These are phyloP conservation scores for Menidia beryllina DNA, from an alignment of 2,113 vertebrate genomes.

Conservation along the genomic window DNA sequence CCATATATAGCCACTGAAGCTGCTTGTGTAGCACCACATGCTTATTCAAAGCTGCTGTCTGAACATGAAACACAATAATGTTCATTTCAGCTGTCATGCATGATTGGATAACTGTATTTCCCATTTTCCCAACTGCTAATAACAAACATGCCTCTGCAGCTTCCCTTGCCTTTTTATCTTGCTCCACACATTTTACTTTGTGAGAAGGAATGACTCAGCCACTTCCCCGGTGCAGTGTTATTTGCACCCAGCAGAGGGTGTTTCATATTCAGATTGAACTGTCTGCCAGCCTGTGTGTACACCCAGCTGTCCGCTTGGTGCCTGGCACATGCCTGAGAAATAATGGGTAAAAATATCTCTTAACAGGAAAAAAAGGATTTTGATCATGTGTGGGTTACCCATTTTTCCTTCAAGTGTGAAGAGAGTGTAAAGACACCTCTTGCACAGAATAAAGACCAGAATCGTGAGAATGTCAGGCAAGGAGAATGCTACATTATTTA, in stretches of 20 bases:
- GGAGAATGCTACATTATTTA: constrained; percentile 53
- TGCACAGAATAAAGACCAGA: not conserved
- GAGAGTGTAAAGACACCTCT: not conserved
- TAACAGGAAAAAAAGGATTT: too few relatives aligned
- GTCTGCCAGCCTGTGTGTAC: constrained; percentile 24
- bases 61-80: not conserved
- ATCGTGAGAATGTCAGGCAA: constrained; percentile 1
- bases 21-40: not conserved
- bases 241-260: constrained; percentile 65
- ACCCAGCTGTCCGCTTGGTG: constrained; percentile 48
- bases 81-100: not conserved
- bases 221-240: constrained; percentile 43
- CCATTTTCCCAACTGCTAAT: not conserved
- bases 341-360: too few relatives aligned
- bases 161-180: not conserved
- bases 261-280: not conserved
- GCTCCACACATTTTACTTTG: constrained; percentile 18
- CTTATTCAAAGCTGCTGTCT: not conserved
- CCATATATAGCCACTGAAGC: not conserved
- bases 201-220: constrained; percentile 75
- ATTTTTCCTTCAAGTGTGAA: too few relatives aligned
- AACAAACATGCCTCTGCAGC: constrained; percentile 1
- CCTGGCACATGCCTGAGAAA: too few relatives aligned
- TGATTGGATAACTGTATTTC: not conserved
- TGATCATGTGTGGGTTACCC: too few relatives aligned